phyloP scores from a whole-genome alignment of 2,797 vertebrate genomes.

The Prunella strophiata region DNA sequence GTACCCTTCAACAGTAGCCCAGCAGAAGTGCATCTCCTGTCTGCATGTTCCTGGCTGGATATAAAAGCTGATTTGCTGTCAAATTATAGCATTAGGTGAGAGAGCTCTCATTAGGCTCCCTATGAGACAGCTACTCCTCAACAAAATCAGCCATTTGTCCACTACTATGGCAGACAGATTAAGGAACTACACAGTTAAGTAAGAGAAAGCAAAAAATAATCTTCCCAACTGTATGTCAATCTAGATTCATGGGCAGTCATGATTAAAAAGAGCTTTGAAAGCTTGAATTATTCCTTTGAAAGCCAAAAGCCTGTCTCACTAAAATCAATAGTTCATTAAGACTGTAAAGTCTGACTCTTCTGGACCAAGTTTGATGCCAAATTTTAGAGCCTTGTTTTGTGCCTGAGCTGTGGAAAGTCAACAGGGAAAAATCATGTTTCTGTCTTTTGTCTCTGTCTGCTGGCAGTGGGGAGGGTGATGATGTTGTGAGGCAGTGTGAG shows the following conservation, averaged over 20 bases:
- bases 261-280: slow-evolving; percentile 55
- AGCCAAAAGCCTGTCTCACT: slow-evolving; percentile 19
- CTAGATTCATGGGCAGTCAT: slow-evolving; percentile 4
- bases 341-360: slow-evolving; percentile 18
- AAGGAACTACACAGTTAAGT: slow-evolving; percentile 16
- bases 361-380: slow-evolving; percentile 21
- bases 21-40: neutral
- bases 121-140: neutral
- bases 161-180: slow-evolving; percentile 14
- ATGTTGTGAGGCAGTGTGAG: neutral
- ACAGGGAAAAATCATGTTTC: neutral
- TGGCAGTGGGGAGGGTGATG: slow-evolving; percentile 32
- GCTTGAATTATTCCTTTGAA: slow-evolving; percentile 60
- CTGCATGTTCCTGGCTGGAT: neutral
- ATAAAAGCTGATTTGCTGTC: neutral
- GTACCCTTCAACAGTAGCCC: neutral
- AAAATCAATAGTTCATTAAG: slow-evolving; percentile 67
- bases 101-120: no score
- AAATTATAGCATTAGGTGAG: slow-evolving; percentile 18
- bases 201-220: slow-evolving; percentile 49
- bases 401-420: slow-evolving; percentile 30
- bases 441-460: slow-evolving; percentile 55
- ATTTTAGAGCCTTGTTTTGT: slow-evolving; percentile 23
- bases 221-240: neutral
- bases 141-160: slow-evolving; percentile 33